Base-by-base conservation (phyloP, 2,797 vertebrate genomes). In the Rhinogobio ventralis region DNA sequence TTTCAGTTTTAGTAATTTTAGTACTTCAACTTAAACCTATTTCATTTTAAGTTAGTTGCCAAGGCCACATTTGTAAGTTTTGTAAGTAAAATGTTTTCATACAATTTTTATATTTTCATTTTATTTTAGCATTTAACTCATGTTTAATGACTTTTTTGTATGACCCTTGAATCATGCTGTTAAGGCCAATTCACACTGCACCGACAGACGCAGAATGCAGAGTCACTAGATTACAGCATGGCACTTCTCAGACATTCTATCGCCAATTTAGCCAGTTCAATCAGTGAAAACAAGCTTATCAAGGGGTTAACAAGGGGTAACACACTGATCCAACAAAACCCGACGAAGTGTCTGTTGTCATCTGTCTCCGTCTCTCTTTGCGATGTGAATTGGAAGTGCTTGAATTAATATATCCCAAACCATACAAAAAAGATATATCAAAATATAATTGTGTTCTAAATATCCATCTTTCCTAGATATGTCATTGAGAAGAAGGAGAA, bases 401-500 rank as follows among this genome's bases (percentile, higher is more conserved):
- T 28, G 2, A 64, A 28, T 30, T 15, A 7, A 30, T 64, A 17
- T 64, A 3, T 30, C 62, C 17, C 62, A 64, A 64, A 30, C 14
- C 62, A 64, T 64, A 17, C 60, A 36, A 67, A 66, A 64, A 33
- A 55, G 15, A 33, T 33, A 17, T 17, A 19, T 36, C 17, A 8
- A 67, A 20, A 45, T 69, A 1, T 23, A 13, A 45, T 28, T 20
- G 8, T 51, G 17, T 68, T 23, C 9, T 57, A 53, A 53, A 73
- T 67, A 49, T 57, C 4, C 3, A 39, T 53, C 14, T 71, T 73
- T 64, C 30, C 23, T 86, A 99, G 98, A 91, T 99, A 99, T 19
- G 94, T 96, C 60, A 93, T 99, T 90, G 98, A 99, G 91, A 99
- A 99, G 95, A 99, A 99, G 92, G 98, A 99, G 92, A 99, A 97